phyloP scores from a whole-genome alignment of 2,113 vertebrate genomes.

The Corydoras sp. region DNA sequence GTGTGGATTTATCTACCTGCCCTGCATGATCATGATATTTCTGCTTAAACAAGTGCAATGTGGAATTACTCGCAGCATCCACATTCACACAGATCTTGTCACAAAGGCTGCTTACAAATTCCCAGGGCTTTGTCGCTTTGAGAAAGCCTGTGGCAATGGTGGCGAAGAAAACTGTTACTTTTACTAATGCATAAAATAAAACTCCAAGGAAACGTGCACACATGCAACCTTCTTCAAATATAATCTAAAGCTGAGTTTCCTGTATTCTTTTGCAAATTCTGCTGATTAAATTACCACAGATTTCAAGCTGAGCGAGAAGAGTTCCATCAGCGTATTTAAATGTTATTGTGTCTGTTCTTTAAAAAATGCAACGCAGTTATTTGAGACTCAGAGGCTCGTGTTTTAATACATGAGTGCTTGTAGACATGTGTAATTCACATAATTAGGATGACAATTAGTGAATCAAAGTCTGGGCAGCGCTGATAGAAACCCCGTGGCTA shows the following conservation, averaged over 20 bases:
- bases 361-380: no score
- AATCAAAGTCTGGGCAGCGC: constrained; percentile 26
- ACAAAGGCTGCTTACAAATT: constrained; percentile 39
- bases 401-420: constrained; percentile 30
- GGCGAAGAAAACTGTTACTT: constrained; percentile 34
- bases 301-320: neutral
- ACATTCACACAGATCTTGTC: constrained; percentile 34
- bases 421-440: constrained; percentile 32
- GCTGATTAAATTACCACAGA: neutral
- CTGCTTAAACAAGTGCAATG: constrained; percentile 1
- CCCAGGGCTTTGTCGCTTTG: constrained; percentile 38
- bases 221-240: constrained; percentile 5
- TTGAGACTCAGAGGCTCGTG: constrained; percentile 1
- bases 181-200: constrained; percentile 23
- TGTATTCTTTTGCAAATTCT: neutral
- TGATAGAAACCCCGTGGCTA: neutral
- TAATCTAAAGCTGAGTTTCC: constrained; percentile 3
- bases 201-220: constrained; percentile 25
- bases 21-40: constrained; percentile 6
- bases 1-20: constrained; percentile 13
- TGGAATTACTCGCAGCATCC: constrained; percentile 15
- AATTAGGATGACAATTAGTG: constrained; percentile 31
- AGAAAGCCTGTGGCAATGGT: constrained; percentile 40
- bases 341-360: no score
- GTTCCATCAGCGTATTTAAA: no score